Conservation (phyloP, 2,797 vertebrate species). For the Lates japonicus region DNA sequence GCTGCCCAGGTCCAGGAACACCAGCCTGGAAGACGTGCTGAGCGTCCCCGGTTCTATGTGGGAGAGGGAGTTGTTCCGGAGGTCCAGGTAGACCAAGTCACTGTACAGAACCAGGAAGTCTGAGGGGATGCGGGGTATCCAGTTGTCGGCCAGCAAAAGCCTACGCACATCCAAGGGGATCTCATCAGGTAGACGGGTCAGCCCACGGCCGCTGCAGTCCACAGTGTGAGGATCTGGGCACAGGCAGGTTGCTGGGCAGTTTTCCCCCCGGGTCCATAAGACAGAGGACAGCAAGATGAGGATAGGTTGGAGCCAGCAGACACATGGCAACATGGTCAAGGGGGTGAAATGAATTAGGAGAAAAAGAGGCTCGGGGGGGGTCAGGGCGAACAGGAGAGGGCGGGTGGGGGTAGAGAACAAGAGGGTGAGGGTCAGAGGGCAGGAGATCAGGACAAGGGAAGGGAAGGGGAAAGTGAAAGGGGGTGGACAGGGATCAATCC, state of each 20-base stretch:
- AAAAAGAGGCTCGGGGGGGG: conserved; percentile 63
- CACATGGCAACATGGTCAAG: conserved; percentile 94
- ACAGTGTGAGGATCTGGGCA: conserved; percentile 97
- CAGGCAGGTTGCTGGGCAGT: conserved; percentile 92
- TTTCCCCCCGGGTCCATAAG: conserved; percentile 85
- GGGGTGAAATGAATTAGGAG: conserved; percentile 70
- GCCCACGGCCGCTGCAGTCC: conserved; percentile 95
- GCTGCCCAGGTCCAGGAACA: conserved; percentile 96
- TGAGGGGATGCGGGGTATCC: conserved; percentile 92
- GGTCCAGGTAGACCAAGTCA: conserved; percentile 96
- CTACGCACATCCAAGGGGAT: conserved; percentile 96
- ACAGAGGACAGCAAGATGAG: conserved; percentile 88
- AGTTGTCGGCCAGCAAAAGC: conserved; percentile 94
- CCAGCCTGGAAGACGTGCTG: conserved; percentile 94
- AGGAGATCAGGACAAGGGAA: conserved; percentile 78
- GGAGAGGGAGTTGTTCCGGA: conserved; percentile 95
- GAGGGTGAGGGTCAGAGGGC: conserved; percentile 78
- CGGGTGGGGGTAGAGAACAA: conserved; percentile 58
- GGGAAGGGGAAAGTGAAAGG: conserved; percentile 78
- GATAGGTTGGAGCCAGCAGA: conserved; percentile 87
- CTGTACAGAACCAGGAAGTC: conserved; percentile 97
- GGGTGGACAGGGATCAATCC: conserved; percentile 79
- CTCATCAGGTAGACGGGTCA: conserved; percentile 91
- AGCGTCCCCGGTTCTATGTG: conserved; percentile 94
- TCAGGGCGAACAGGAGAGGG: conserved; percentile 76